phyloP scores from a whole-genome alignment of 1,140 invertebrate species.

The Drosophila kurseongensis region DNA sequence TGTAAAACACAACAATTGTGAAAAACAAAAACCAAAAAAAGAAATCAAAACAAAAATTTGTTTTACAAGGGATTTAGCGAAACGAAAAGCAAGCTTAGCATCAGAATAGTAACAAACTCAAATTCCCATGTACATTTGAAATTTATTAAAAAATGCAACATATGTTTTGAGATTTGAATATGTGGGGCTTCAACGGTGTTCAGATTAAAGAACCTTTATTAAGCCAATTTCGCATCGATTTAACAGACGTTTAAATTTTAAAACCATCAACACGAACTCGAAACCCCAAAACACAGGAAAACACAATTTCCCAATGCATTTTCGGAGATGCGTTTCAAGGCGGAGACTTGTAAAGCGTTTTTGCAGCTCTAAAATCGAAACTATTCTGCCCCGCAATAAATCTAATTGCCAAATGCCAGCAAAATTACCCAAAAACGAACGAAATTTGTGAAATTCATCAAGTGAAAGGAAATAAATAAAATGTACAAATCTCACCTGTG shows the following conservation, averaged over 20 bases:
- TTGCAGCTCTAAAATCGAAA: not conserved
- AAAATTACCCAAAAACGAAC: slow-evolving; percentile 2
- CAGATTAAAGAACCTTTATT: not conserved
- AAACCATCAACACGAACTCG: not conserved
- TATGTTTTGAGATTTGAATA: slow-evolving; percentile 20
- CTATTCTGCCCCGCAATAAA: slow-evolving; percentile 20
- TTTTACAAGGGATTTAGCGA: slow-evolving; percentile 36
- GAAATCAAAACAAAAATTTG: slow-evolving; percentile 7
- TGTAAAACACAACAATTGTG: slow-evolving; percentile 8
- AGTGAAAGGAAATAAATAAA: slow-evolving; percentile 35
- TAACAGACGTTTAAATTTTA: not conserved
- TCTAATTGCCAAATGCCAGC: slow-evolving; percentile 14
- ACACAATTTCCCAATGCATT: slow-evolving; percentile 13
- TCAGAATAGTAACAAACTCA: not conserved
- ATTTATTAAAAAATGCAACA: slow-evolving; percentile 29
- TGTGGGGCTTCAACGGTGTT: not conserved
- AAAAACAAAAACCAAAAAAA: slow-evolving; percentile 1
- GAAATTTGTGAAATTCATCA: slow-evolving; percentile 25
- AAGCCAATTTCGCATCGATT: not conserved
- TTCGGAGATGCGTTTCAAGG: too few relatives aligned
- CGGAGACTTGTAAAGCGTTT: slow-evolving; percentile 7
- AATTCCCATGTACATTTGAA: slow-evolving; percentile 14
- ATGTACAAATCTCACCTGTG: slow-evolving; percentile 33
- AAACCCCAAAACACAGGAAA: not conserved
- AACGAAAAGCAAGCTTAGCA: slow-evolving; percentile 24